Percentiles rank a stretch among this genome's conserved stretches.
These are phyloP conservation scores for Allygus modestus DNA, from an alignment of 2,888 invertebrate genomes.

Conservation along the genomic window DNA sequence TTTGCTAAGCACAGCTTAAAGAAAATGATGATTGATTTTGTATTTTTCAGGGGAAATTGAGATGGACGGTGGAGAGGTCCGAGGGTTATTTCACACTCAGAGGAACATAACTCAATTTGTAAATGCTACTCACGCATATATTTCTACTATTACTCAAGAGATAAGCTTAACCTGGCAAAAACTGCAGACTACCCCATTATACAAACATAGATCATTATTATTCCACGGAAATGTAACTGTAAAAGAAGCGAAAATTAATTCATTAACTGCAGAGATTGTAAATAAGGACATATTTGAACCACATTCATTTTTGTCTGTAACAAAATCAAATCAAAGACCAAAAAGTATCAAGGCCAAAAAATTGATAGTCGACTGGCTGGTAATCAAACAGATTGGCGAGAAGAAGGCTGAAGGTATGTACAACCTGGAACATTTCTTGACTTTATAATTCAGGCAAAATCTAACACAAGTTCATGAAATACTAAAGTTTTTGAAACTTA, in stretches of 20 bases:
- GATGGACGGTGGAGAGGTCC: background rate
- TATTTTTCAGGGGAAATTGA: background rate
- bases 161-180: background rate
- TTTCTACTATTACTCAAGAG: background rate
- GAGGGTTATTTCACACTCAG: background rate
- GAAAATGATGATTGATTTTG: too few relatives aligned
- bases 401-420: slow-evolving; percentile 12
- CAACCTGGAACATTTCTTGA: too few relatives aligned
- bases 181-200: background rate
- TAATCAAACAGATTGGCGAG: background rate
- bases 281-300: slow-evolving; percentile 7
- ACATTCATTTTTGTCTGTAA: background rate
- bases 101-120: background rate
- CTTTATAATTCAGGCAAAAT: too few relatives aligned
- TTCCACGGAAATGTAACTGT: background rate
- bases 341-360: slow-evolving; percentile 14
- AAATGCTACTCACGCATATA: background rate
- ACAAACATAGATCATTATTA: background rate
- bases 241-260: slow-evolving; percentile 26
- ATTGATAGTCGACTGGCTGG: slow-evolving; percentile 13
- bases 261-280: background rate
- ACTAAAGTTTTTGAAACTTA: too few relatives aligned
- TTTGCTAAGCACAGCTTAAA: too few relatives aligned
- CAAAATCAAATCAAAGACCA: background rate
- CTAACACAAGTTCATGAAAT: too few relatives aligned